Evolutionary conservation across 2,113 vertebrate genomes (phyloP), one percentile per base, ranked within the genome.

Genomic region (Athene cunicularia): DNA sequence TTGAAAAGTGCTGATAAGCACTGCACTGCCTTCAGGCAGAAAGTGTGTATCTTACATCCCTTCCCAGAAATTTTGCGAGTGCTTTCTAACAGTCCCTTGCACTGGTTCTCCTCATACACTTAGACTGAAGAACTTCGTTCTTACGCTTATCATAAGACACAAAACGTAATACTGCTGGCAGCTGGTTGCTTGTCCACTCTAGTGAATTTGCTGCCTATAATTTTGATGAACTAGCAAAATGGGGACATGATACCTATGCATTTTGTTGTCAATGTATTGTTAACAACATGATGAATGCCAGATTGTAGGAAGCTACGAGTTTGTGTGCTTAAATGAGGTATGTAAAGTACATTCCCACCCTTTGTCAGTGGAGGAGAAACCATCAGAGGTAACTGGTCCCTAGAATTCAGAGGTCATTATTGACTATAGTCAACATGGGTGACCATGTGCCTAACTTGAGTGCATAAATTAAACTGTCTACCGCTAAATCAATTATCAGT

Each of bases 171-270:
- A 17, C 7, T 45, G 19, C 22, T 55, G 50, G 32, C 56, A 68
- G 37, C 37, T 84, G n/a, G 6, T 58, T 63, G 12, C 0, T 0
- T 52, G 8, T 47, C 23, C 32, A 1, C 7, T 88, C 22, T 47
- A 33, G 17, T 28, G 14, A 80, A 73, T 80, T 43, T 86, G 3
- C 33, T 80, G 35, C 19, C 28, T 53, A 20, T 22, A 35, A 30
- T 60, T 88, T 20, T 72, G 28, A 41, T 67, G 14, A 70, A 6
- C 59, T 59, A 77, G 22, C 11, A 59, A 76, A 73, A n/a, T 59
- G 45, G 7, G 15, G 33, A 70, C 14, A 27, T 20, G 5, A 22
- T 41, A 49, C 5, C 1, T 28, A 11, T 19, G 11, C 1, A 2
- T 67, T 52, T 49, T 59, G 37, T 80, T 79, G 4, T 30, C 24